Percentiles rank a stretch among this genome's conserved stretches.
These are phyloP conservation scores for Abscondita cerata DNA, from an alignment of 2,888 invertebrate genomes.

Conservation along the genomic window DNA sequence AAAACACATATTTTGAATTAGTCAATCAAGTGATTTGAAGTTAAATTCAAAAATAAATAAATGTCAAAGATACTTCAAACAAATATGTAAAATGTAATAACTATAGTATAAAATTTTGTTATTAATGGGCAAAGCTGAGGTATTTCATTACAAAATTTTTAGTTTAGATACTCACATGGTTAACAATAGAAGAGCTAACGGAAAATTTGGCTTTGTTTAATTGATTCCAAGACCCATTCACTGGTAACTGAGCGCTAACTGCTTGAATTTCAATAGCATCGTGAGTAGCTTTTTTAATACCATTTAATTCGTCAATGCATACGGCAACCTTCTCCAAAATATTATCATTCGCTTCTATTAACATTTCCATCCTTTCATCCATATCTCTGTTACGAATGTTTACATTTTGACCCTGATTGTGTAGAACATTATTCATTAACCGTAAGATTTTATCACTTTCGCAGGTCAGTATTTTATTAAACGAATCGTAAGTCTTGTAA, in stretches of 20 bases:
- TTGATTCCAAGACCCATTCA: slow-evolving; percentile 70
- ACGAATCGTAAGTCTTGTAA: slow-evolving; percentile 79
- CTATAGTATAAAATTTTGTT: too few species aligned
- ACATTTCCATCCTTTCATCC: slow-evolving; percentile 76
- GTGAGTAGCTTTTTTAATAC: slow-evolving; percentile 63
- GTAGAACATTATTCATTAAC: slow-evolving; percentile 64
- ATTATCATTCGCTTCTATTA: slow-evolving; percentile 84
- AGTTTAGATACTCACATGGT: slow-evolving; percentile 33
- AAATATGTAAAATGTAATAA: too few species aligned
- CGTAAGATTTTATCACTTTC: slow-evolving; percentile 71
- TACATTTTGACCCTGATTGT: slow-evolving; percentile 63
- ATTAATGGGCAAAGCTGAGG: too few species aligned
- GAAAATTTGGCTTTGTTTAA: slow-evolving; percentile 48
- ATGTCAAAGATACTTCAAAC: too few species aligned
- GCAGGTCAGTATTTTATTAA: slow-evolving; percentile 69
- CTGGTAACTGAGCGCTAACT: slow-evolving; percentile 53
- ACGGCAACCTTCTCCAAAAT: slow-evolving; percentile 82
- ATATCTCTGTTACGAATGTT: slow-evolving; percentile 64
- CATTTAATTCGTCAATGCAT: slow-evolving; percentile 72
- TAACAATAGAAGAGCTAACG: slow-evolving; percentile 41
- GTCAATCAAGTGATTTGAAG: too few species aligned
- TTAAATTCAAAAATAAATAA: too few species aligned
- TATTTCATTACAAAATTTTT: too few species aligned
- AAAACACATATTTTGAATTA: too few species aligned
- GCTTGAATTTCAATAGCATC: slow-evolving; percentile 61